phyloP scores from a whole-genome alignment of 2,888 invertebrate species.

The Cordilura impudica region DNA sequence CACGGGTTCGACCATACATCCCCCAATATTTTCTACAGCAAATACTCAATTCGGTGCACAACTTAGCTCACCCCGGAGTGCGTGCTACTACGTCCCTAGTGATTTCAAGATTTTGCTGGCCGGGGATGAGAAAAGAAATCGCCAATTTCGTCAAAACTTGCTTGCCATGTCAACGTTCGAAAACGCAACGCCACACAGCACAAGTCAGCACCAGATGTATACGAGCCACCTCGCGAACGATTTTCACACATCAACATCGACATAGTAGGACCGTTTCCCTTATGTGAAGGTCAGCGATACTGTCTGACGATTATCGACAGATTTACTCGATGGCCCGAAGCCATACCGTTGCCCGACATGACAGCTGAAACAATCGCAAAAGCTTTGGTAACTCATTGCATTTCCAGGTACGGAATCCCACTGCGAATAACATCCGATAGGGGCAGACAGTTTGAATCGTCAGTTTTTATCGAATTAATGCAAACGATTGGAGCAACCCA shows the following conservation, averaged over 20 bases:
- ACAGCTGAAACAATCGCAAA: background rate
- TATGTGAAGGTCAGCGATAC: slow-evolving; percentile 5
- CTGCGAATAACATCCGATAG: background rate
- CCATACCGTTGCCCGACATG: background rate
- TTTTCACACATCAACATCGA: slow-evolving; percentile 13
- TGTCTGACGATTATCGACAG: background rate
- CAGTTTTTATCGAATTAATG: slow-evolving; percentile 6
- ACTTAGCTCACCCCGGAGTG: background rate
- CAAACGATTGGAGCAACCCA: slow-evolving; percentile 14
- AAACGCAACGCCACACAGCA: no score
- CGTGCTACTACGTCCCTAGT: background rate
- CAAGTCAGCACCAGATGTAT: background rate
- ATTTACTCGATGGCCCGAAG: background rate
- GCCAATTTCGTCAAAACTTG: slow-evolving; percentile 17
- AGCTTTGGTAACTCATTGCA: slow-evolving; percentile 9
- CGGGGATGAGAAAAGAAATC: slow-evolving; percentile 5
- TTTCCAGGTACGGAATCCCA: slow-evolving; percentile 32
- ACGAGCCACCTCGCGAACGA: no score
- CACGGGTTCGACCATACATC: background rate
- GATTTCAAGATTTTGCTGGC: background rate
- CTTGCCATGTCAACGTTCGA: slow-evolving; percentile 7
- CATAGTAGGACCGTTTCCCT: background rate
- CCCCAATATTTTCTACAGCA: slow-evolving; percentile 3
- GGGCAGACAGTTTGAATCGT: slow-evolving; percentile 23
- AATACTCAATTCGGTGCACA: background rate